Evolutionary conservation across 30 jellyfish, hydroid and myxozoan genomes (phyloP), one percentile per base, ranked within the genome.

Genomic region (Cassiopea xamachana): DNA sequence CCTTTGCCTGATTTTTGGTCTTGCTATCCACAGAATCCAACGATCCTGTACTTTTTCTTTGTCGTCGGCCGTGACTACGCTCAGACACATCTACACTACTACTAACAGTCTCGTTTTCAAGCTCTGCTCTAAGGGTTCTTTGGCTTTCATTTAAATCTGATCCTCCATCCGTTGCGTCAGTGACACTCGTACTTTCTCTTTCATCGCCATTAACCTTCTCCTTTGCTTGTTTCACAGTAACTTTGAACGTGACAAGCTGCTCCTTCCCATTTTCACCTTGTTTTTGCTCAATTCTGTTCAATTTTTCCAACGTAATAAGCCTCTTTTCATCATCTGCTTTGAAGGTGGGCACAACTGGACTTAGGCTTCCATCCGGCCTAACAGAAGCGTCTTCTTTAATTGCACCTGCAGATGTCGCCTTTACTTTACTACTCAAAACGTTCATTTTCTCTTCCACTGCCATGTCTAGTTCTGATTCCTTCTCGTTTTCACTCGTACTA

Each of bases 161-260:
- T 14, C 74, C 67, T 10, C 74, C 46, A 3, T 50, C 74, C 14
- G 1, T 5, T 6, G 3, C 87, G 18, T 4, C 73, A 4, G 27
- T 64, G 8, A 27, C 74, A 9, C 15, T 64, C 74, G 15, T 14
- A 17, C 39, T 14, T 27, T 4, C 74, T 5, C 43, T 51, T 12
- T 9, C 84, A 12, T 43, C 84, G 7, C 48, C 46, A 19, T 14
- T 45, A 19, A 83, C 16, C 45, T 55, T 39, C 13, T 84, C 85
- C 50, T 84, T 71, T 19, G 92, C 85, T 27, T 84, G 84, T 67
- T 85, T 12, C 75, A 84, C 85, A 5, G 85, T 73, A 7, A 73
- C 92, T 69, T 84, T 73, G 48, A 84, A 84, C 8, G 92, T 84
- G 12, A 82, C 90, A 45, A 82, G 80, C 13, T 84, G 92, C 49